Conservation (phyloP, 1,140 invertebrate species). For the Camponotus floridanus region DNA sequence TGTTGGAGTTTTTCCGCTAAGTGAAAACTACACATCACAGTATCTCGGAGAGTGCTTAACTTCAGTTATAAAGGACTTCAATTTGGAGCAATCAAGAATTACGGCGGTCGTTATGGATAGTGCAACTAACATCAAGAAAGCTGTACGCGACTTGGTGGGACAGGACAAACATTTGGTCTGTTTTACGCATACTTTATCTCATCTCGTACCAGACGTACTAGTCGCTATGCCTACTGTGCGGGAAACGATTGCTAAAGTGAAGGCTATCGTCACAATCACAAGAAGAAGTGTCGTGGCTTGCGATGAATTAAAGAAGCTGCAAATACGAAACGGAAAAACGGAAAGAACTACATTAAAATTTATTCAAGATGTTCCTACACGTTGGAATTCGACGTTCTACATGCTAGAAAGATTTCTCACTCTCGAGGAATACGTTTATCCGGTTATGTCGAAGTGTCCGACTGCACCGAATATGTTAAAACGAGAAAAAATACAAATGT, state of each 20-base stretch:
- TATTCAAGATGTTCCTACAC: neutral
- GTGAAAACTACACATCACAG: neutral
- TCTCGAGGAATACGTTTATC: conserved; percentile 4
- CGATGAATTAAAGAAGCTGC: neutral
- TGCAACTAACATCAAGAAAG: neutral
- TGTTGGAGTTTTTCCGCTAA: neutral
- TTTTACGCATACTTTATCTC: neutral
- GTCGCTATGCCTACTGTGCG: neutral
- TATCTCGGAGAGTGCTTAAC: neutral
- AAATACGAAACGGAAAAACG: neutral
- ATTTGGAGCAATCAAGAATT: neutral
- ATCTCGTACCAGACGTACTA: neutral
- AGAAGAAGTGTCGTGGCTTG: conserved; percentile 8
- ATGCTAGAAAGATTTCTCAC: conserved; percentile 8
- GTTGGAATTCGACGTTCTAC: neutral
- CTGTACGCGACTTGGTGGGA: no score
- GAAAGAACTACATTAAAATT: conserved; percentile 2
- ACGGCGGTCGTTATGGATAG: neutral
- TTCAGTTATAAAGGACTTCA: neutral
- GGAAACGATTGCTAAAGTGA: neutral
- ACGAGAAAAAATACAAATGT: neutral
- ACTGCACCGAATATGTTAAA: conserved; percentile 13
- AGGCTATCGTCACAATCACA: neutral
- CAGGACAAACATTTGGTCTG: neutral
- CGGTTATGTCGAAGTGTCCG: neutral